Evolutionary conservation across 2,113 vertebrate species (phyloP), one percentile per base, ranked within the genome.

Genomic region (Nyctibius bracteatus): DNA sequence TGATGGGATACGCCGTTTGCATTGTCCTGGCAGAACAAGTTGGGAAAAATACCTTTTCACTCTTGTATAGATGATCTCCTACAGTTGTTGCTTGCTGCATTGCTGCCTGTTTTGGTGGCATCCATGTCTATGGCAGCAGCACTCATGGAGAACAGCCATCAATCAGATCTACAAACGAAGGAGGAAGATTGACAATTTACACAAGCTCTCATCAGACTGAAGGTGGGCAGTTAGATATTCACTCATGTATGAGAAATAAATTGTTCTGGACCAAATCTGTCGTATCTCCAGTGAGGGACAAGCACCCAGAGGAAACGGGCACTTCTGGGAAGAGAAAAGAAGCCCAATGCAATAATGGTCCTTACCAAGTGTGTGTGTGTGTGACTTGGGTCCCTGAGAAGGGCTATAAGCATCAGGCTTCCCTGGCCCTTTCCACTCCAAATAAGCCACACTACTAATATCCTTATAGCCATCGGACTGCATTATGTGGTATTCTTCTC

Each of bases 381-480:
- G 25, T n/a, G 54, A 59, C 35, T 59, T 57, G 81, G 46, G 7
- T 77, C 31, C 27, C 35, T 17, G 16, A 37, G 74, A 12, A 68
- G 6, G 22, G 5, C 24, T n/a, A 10, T 23, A 63, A 18, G 14
- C 6, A 1, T 10, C 19, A 52, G 30, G 20, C 19, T 91, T 84
- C 31, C 20, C 12, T 3, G 12, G 20, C 9, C 21, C 14, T 81
- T 70, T 43, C 23, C 14, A 19, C 14, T 58, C 30, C 19, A 57
- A 51, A 23, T 15, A 68, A 80, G 30, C 17, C 35, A 37, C 23
- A 15, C 4, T 41, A 28, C 22, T 72, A 22, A 30, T 31, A 51
- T 8, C 7, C 41, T 62, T 66, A 54, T 3, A 49, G 43, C 7
- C 16, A 23, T 5, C 0, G 0, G 24, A 33, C 0, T 2, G 18